These are phyloP conservation scores for Bufotes viridis DNA, from an alignment of 2,797 vertebrate genomes.

Conservation along the genomic window DNA sequence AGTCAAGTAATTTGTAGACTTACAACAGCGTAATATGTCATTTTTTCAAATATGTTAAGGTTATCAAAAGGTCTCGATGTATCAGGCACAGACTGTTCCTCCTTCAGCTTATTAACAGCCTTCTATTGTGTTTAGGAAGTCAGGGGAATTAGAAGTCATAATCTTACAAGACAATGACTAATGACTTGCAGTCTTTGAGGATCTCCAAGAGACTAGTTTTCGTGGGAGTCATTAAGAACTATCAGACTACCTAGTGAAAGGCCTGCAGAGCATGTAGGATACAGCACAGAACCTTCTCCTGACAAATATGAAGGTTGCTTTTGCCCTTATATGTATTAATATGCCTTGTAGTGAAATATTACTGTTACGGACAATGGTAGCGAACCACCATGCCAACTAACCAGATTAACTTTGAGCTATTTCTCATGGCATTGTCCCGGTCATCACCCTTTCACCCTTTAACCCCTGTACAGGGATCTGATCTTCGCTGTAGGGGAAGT, in stretches of 20 bases:
- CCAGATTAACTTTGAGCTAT: no score
- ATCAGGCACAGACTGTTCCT: conserved; percentile 52
- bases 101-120: conserved; percentile 46
- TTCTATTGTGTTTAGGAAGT: conserved; percentile 54
- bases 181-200: conserved; percentile 46
- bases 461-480: no score
- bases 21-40: conserved; percentile 51
- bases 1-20: conserved; percentile 50
- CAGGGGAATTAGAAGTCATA: conserved; percentile 38
- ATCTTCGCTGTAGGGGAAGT: no score
- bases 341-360: neutral
- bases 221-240: conserved; percentile 15
- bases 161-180: conserved; percentile 44
- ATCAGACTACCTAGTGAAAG: conserved; percentile 7
- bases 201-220: conserved; percentile 16
- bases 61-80: conserved; percentile 59
- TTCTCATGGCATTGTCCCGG: no score
- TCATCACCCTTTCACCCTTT: no score
- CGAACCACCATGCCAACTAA: no score
- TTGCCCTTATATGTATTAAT: neutral
- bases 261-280: neutral
- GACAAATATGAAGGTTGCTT: neutral
- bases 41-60: conserved; percentile 56
- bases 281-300: neutral
- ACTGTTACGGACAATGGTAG: neutral